Evolutionary conservation across 2,888 invertebrate species (phyloP).

Genomic region (Platycheirus albimanus): DNA sequence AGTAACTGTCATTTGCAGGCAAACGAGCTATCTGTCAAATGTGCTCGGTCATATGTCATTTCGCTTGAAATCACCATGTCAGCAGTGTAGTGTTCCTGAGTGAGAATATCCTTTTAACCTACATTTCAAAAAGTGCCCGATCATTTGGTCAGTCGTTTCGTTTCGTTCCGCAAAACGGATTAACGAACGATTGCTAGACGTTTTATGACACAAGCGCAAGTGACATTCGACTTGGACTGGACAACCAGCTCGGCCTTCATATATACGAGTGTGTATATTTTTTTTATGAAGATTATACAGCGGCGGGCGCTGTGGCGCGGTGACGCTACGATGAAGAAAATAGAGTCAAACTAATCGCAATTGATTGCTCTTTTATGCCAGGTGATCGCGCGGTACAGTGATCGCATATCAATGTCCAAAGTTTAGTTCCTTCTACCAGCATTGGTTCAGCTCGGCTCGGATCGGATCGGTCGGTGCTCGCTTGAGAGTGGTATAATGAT

Average conservation of each 20-base stretch:
- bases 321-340: conserved; percentile 9
- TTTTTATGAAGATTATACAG: conserved; percentile 8
- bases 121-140: conserved; percentile 41
- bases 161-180: conserved; percentile 51
- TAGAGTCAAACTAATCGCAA: conserved; percentile 66
- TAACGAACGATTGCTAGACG: conserved; percentile 64
- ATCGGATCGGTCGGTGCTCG: not conserved
- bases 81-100: conserved; percentile 53
- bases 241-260: conserved; percentile 55
- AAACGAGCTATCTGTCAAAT: conserved; percentile 63
- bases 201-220: conserved; percentile 68
- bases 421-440: conserved; percentile 33
- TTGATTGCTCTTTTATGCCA: conserved; percentile 71
- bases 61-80: conserved; percentile 70
- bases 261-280: conserved; percentile 4
- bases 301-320: not conserved
- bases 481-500: too few species aligned
- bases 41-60: conserved; percentile 69
- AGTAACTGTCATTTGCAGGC: conserved; percentile 52
- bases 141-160: not conserved
- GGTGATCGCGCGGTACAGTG: conserved; percentile 61
- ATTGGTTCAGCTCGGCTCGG: not conserved
- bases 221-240: conserved; percentile 63
- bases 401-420: conserved; percentile 64
- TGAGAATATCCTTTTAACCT: conserved; percentile 73